These are phyloP conservation scores for Gopherus flavomarginatus DNA, from an alignment of 2,113 vertebrate genomes.

Conservation along the genomic window DNA sequence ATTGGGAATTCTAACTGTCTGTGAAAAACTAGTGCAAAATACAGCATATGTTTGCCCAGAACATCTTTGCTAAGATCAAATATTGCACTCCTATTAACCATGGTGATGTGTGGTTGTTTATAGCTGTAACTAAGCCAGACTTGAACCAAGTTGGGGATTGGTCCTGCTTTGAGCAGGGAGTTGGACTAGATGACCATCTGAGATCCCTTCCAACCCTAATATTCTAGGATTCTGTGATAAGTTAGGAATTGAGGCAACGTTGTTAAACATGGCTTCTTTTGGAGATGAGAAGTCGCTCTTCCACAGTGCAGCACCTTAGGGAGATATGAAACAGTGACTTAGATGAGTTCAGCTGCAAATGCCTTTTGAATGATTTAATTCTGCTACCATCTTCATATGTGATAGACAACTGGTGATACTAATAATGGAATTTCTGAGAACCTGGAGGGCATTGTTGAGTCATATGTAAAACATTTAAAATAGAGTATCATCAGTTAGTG, in stretches of 20 bases:
- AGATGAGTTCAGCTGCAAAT: conserved; percentile 42
- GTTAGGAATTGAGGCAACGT: not conserved
- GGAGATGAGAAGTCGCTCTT: not conserved
- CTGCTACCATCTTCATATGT: not conserved
- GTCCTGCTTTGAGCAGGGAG: too few species aligned
- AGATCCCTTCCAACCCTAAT: too few species aligned
- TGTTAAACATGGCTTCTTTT: not conserved
- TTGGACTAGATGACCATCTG: too few species aligned
- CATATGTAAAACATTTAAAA: not conserved
- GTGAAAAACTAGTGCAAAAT: not conserved
- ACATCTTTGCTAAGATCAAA: not conserved
- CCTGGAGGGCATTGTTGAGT: conserved; percentile 21
- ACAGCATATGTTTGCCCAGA: not conserved
- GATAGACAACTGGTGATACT: conserved; percentile 33
- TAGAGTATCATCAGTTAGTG: rapidly evolving
- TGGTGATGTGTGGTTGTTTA: not conserved
- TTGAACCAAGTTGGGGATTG: not conserved
- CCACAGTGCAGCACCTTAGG: not conserved
- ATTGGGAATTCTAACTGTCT: not conserved
- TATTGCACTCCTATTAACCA: not conserved
- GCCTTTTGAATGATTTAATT: conserved; percentile 28
- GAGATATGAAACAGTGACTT: not conserved
- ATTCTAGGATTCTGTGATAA: too few species aligned
- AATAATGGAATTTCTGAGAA: conserved; percentile 65
- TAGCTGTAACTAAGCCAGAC: not conserved